Evolutionary conservation across 2,113 vertebrate species (phyloP), one percentile per base, ranked within the genome.

Genomic region (Pogona vitticeps): DNA sequence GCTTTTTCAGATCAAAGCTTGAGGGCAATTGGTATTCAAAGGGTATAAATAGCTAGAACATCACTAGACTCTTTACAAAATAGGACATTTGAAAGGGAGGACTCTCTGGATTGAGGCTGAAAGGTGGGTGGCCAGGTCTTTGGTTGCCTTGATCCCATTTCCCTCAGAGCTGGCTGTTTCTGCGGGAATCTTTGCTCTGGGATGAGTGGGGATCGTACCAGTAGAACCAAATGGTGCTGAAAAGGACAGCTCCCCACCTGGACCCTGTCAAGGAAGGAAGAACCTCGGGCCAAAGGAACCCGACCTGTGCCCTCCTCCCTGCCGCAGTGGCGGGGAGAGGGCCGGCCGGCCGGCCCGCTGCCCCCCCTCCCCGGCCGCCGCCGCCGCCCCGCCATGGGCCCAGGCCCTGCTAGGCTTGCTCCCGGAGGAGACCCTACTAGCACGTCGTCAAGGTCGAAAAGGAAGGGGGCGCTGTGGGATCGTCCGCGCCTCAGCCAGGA

Each of bases 201-300:
- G 59, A 40, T 31, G n/a, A 18, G 18, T 12, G 26, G 12, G 31
- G 59, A 17, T 38, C 68, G 58, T 17, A 12, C 13, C 12, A 23
- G 14, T n/a, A n/a, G n/a, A n/a, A n/a, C n/a, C n/a, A n/a, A 23
- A 18, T 89, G 92, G 95, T 95, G 95, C 95, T 95, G 95, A 95
- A 96, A 46, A 85, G 94, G 94, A 96, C 95, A 95, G 95, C 95
- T 95, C 94, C 94, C 84, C 80, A 90, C 92, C 92, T 92, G 92
- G 80, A 89, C 80, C 78, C 73, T 23, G n/a, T 2, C 33, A 72
- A 71, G 65, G 4, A 72, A 71, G 65, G 4, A 14, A 78, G 46
- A 15, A n/a, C 31, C 7, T 31, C 23, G 42, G 46, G 76, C 42
- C 2, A 65, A 63, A 84, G 58, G 26, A 10, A 6, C 36, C 17